Evolutionary conservation across 2,113 vertebrate genomes (phyloP).

Genomic region (Channa argus): DNA sequence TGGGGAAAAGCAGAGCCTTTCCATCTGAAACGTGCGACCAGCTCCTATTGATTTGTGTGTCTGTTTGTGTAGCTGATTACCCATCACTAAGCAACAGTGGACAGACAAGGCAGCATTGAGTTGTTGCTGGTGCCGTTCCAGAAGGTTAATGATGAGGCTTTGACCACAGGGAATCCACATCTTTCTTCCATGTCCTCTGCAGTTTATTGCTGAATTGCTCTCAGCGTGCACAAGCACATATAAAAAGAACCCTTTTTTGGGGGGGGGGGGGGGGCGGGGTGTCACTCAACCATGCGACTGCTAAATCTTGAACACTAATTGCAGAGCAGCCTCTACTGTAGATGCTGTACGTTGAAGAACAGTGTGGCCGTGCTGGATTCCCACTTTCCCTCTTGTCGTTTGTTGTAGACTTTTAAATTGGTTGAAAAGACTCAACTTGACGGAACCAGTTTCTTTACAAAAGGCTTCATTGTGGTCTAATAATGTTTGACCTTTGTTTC

Average conservation of each 20-base stretch:
- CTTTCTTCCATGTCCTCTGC: constrained; percentile 60
- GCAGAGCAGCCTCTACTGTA: constrained; percentile 27
- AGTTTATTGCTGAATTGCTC: constrained; percentile 66
- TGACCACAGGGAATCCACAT: constrained; percentile 54
- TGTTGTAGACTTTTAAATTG: background rate
- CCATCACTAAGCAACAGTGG: constrained; percentile 71
- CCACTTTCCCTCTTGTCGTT: constrained; percentile 5
- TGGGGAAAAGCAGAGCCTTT: background rate
- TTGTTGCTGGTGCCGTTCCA: constrained; percentile 57
- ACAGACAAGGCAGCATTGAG: constrained; percentile 35
- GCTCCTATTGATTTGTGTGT: constrained; percentile 43
- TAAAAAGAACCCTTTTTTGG: constrained; percentile 18
- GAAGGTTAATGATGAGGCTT: constrained; percentile 71
- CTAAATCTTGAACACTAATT: constrained; percentile 65
- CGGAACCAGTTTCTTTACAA: background rate
- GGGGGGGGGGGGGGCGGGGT: background rate
- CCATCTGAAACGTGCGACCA: constrained; percentile 3
- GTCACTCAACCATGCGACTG: constrained; percentile 42
- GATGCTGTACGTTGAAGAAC: constrained; percentile 7
- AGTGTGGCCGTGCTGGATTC: constrained; percentile 17
- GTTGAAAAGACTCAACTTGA: background rate
- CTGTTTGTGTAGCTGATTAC: constrained; percentile 56
- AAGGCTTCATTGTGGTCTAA: background rate
- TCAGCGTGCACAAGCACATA: constrained; percentile 50
- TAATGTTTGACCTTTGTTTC: constrained; percentile 14